Conservation (phyloP, 2,888 invertebrate genomes). For the Macrosiphum euphorbiae region DNA sequence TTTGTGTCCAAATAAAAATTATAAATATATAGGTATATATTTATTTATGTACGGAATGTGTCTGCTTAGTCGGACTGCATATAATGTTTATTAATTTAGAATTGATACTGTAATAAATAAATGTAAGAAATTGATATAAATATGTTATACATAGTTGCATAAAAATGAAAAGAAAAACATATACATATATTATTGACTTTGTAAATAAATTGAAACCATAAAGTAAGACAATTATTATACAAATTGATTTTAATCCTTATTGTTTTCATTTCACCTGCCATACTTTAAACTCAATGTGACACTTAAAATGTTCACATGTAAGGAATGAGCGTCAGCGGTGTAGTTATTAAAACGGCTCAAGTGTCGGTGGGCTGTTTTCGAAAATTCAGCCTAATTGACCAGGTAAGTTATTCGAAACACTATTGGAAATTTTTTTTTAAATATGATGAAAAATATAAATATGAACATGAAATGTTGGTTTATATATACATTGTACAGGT, state of each 20-base stretch:
- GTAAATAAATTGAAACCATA: constrained; percentile 64
- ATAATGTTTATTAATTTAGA: constrained; percentile 60
- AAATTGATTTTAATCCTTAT: constrained; percentile 59
- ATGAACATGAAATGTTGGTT: background rate
- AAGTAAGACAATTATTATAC: constrained; percentile 65
- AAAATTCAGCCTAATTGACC: background rate
- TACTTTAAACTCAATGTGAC: background rate
- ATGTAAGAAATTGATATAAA: constrained; percentile 64
- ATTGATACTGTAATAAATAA: constrained; percentile 61
- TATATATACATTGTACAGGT: background rate
- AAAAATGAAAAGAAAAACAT: constrained; percentile 60
- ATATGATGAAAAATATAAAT: background rate
- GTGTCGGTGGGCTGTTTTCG: background rate
- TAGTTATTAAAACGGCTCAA: background rate
- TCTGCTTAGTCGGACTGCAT: constrained; percentile 52
- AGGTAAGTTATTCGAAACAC: background rate
- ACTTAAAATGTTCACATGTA: background rate
- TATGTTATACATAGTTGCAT: constrained; percentile 64
- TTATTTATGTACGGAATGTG: constrained; percentile 52
- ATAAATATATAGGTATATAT: constrained; percentile 55
- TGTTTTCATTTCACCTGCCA: constrained; percentile 32
- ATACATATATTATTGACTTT: constrained; percentile 64
- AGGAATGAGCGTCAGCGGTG: background rate
- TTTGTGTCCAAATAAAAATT: constrained; percentile 46
- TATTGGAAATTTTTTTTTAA: background rate